A percentile compares a stretch with the other conserved stretches of the same genome.
phyloP scores from a whole-genome alignment of 2,888 invertebrate species.

The Linnaemya tessellans region DNA sequence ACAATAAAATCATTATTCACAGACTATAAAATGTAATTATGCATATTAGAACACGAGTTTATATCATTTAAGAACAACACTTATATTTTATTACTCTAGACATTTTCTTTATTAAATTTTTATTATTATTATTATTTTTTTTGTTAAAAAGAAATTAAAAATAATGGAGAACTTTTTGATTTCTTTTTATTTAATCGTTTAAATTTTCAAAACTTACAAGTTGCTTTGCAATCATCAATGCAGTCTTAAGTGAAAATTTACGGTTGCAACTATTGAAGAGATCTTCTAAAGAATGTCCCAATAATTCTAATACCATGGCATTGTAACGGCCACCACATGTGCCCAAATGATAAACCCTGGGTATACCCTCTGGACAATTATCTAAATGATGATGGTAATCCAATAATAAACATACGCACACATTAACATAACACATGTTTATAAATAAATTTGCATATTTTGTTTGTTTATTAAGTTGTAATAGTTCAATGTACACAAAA shows the following conservation, averaged over 20 bases:
- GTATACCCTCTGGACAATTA: constrained; percentile 93
- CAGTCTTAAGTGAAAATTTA: constrained; percentile 98
- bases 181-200: constrained; percentile 38
- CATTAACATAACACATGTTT: constrained; percentile 32
- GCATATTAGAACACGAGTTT: constrained; percentile 6
- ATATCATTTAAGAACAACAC: constrained; percentile 20
- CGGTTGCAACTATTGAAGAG: constrained; percentile 99
- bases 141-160: constrained; percentile 24
- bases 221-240: constrained; percentile 98
- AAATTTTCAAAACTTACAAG: constrained; percentile 88
- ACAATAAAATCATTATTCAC: constrained; percentile 32
- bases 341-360: constrained; percentile 99
- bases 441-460: constrained; percentile 17
- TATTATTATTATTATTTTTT: not conserved
- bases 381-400: constrained; percentile 74
- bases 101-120: not conserved
- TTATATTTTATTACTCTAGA: constrained; percentile 13
- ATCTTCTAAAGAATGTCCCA: constrained; percentile 99
- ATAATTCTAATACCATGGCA: constrained; percentile 99
- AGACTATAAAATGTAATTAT: constrained; percentile 14
- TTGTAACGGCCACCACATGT: constrained; percentile 99
- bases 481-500: constrained; percentile 30
- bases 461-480: not conserved
- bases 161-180: constrained; percentile 17
- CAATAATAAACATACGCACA: constrained; percentile 54